These are phyloP conservation scores for Siniperca undulata DNA, from an alignment of 2,797 vertebrate species.

Conservation along the genomic window DNA sequence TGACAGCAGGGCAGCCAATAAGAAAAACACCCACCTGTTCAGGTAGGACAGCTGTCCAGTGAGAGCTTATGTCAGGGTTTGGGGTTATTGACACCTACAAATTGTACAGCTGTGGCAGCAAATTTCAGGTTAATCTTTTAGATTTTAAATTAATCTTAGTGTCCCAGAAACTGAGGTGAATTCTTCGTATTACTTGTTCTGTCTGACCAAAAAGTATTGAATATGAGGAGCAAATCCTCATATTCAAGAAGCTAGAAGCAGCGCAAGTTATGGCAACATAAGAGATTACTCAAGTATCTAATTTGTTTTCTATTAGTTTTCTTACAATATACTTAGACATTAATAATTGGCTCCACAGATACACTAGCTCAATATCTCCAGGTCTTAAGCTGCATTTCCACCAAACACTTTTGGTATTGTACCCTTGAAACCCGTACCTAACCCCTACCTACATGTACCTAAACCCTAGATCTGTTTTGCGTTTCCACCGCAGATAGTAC, in stretches of 20 bases:
- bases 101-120: too few species aligned
- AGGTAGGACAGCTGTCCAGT: constrained; percentile 75
- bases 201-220: neutral
- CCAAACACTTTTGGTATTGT: too few species aligned
- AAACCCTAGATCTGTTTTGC: too few species aligned
- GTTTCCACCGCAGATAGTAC: too few species aligned
- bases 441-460: too few species aligned
- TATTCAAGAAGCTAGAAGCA: neutral
- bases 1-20: constrained; percentile 75
- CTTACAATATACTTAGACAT: neutral
- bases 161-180: neutral
- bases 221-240: neutral
- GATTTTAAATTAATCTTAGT: neutral
- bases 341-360: neutral
- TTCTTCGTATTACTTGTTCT: neutral
- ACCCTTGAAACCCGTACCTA: too few species aligned
- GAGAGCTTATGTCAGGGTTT: constrained; percentile 31
- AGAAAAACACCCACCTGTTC: constrained; percentile 78
- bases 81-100: neutral
- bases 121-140: too few species aligned
- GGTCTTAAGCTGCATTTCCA: neutral
- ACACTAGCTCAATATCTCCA: neutral
- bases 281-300: neutral
- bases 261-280: neutral
- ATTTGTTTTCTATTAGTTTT: neutral